Percentiles rank a stretch among this genome's conserved stretches.
Conservation (phyloP, 2,797 vertebrate species). For the Huso huso region DNA sequence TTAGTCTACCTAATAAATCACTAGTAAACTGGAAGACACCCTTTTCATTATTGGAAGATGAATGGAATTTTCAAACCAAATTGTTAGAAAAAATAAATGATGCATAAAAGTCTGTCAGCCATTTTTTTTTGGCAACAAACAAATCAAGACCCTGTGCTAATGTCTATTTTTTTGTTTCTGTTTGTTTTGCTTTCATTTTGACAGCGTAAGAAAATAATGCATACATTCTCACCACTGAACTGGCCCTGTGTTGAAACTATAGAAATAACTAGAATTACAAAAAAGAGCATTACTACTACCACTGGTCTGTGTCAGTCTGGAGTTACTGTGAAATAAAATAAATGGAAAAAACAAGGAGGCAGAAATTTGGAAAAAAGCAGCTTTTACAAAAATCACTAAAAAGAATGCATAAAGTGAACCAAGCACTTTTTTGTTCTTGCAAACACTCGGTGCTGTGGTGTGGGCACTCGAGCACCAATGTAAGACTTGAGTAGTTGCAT, state of each 20-base stretch:
- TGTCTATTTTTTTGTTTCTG: slow-evolving; percentile 31
- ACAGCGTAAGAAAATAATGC: slow-evolving; percentile 56
- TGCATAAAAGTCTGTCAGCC: slow-evolving; percentile 12
- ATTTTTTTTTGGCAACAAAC: slow-evolving; percentile 6
- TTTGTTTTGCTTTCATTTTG: slow-evolving; percentile 40
- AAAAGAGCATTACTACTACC: slow-evolving; percentile 27
- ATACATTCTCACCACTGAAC: slow-evolving; percentile 55
- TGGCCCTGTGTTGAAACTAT: slow-evolving; percentile 39
- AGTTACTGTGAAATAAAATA: slow-evolving; percentile 51
- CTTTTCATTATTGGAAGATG: slow-evolving; percentile 39
- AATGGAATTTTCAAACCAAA: slow-evolving; percentile 18
- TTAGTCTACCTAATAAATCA: slow-evolving; percentile 48
- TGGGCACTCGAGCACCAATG: slow-evolving; percentile 72
- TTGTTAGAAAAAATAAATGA: slow-evolving; percentile 11
- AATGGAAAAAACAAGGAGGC: slow-evolving; percentile 48
- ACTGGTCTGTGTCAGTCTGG: slow-evolving; percentile 71
- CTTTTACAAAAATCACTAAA: slow-evolving; percentile 77
- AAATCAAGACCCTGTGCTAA: slow-evolving; percentile 55
- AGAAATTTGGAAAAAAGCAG: slow-evolving; percentile 79
- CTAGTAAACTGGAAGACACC: slow-evolving; percentile 72
- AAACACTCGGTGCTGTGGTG: slow-evolving; percentile 76
- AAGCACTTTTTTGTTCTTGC: slow-evolving; percentile 95
- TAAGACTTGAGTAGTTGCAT: slow-evolving; percentile 98
- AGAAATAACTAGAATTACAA: slow-evolving; percentile 46
- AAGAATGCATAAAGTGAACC: slow-evolving; percentile 95